phyloP scores from a whole-genome alignment of 2,888 invertebrate species.

The Rhorus exstirpatorius region DNA sequence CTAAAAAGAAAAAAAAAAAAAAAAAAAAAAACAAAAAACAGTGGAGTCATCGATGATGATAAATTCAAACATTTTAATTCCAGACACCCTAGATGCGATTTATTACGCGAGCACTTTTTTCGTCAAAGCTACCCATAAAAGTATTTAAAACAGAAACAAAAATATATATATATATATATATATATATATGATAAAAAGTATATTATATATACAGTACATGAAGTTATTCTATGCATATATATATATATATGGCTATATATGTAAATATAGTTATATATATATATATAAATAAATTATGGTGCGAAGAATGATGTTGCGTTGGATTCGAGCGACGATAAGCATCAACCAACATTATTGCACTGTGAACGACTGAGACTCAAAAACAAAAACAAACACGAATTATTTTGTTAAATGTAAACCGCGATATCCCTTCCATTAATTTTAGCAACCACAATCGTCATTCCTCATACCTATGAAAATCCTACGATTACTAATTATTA shows the following conservation, averaged over 20 bases:
- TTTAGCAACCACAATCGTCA: conserved; percentile 70
- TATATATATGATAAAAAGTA: conserved; percentile 69
- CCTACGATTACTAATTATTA: too few relatives aligned
- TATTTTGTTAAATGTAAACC: conserved; percentile 71
- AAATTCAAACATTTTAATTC: conserved; percentile 63
- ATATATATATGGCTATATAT: conserved; percentile 67
- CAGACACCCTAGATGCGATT: conserved; percentile 66
- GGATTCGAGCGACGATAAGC: conserved; percentile 52
- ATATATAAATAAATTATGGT: conserved; percentile 68
- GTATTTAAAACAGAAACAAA: conserved; percentile 67
- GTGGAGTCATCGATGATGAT: conserved; percentile 60
- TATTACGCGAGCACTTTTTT: conserved; percentile 70
- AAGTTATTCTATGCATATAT: conserved; percentile 68
- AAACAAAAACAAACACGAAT: conserved; percentile 57
- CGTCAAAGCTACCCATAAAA: conserved; percentile 74
- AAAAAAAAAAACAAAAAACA: too few relatives aligned
- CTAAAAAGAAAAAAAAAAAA: too few relatives aligned
- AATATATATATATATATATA: conserved; percentile 43
- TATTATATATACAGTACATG: conserved; percentile 67
- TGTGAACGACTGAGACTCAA: conserved; percentile 76
- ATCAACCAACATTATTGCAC: conserved; percentile 68
- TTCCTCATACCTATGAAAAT: conserved; percentile 69
- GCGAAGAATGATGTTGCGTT: conserved; percentile 60
- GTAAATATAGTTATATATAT: too few relatives aligned
- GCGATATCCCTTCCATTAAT: conserved; percentile 65